Evolutionary conservation across 2,888 invertebrate species (phyloP), one percentile per base, ranked within the genome.

Genomic region (Trichopoda pennipes): DNA sequence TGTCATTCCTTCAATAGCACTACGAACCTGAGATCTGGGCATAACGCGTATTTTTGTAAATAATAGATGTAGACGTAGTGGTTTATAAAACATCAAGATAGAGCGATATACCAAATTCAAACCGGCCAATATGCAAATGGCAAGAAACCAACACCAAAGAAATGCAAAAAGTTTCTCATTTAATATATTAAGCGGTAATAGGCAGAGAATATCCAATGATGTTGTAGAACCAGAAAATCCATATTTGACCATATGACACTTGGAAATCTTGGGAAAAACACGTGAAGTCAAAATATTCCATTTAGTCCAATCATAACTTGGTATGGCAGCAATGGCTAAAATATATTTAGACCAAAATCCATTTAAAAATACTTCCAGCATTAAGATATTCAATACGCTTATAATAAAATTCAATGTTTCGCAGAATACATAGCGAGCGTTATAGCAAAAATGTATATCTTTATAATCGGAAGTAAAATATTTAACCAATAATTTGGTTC

Each of bases 221-320:
- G 96, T 95, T 60, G 95, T 94, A 1, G 95, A 93, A 0, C 97
- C 97, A 6, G 96, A 95, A 1, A 95, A 93, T 91, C 97, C 97
- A 91, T 94, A 97, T 89, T 96, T 96, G 91, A 95, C 94, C 92
- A 97, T 96, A 68, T 94, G 94, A 90, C 97, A 97, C 91, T 97
- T 97, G n/a, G 97, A 96, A 68, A 97, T 94, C 94, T 95, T 91
- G 3, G 91, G 91, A 66, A 91, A 91, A 6, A 91, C 87, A 35
- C 86, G 86, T 3, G 90, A 90, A 3, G 88, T 88, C 42, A 88
- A 85, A n/a, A 86, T 85, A 81, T 90, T 90, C 91, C 91, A 91
- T 42, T 75, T 21, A 3, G 87, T 81, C 89, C 89, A 90, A 66
- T 90, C 83, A 53, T 90, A 89, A 3, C 64, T 56, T 3, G 88